These are phyloP conservation scores for Eulemur mongoz DNA, from an alignment of 2,797 vertebrate species.

Conservation along the genomic window DNA sequence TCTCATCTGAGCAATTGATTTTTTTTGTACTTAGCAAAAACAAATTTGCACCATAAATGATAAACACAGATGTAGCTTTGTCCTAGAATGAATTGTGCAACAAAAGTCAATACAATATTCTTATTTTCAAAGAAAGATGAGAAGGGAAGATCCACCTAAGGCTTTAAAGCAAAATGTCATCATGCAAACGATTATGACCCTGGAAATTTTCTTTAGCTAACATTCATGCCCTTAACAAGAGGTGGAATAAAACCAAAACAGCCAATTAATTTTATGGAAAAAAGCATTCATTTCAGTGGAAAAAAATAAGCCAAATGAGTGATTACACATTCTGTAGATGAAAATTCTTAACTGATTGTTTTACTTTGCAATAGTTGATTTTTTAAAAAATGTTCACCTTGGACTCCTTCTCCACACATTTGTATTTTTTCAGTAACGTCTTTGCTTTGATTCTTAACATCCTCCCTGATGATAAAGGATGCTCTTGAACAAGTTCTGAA, in stretches of 20 bases:
- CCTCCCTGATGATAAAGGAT: conserved; percentile 55
- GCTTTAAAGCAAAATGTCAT: conserved; percentile 42
- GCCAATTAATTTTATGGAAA: conserved; percentile 29
- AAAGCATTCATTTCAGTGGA: neutral
- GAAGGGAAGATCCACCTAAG: neutral
- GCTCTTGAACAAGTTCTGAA: conserved; percentile 44
- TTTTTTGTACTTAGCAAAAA: conserved; percentile 18
- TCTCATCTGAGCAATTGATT: neutral
- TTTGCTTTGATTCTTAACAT: conserved; percentile 56
- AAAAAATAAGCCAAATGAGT: conserved; percentile 14
- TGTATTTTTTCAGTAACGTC: conserved; percentile 41
- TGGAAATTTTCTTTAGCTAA: conserved; percentile 7
- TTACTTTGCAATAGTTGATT: conserved; percentile 35
- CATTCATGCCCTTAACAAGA: conserved; percentile 26
- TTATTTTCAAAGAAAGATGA: conserved; percentile 43
- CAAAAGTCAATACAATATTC: conserved; percentile 13
- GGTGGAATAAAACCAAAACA: conserved; percentile 1
- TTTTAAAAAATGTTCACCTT: conserved; percentile 61
- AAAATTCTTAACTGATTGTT: conserved; percentile 46
- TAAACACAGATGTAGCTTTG: neutral
- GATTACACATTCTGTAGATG: conserved; percentile 5
- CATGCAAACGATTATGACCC: conserved; percentile 53
- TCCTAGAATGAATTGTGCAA: conserved; percentile 44
- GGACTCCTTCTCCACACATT: conserved; percentile 50
- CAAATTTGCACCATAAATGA: neutral